Percentiles rank a stretch among this genome's conserved stretches.
Conservation (phyloP, 2,797 vertebrate genomes). For the Gobio occitaniae region DNA sequence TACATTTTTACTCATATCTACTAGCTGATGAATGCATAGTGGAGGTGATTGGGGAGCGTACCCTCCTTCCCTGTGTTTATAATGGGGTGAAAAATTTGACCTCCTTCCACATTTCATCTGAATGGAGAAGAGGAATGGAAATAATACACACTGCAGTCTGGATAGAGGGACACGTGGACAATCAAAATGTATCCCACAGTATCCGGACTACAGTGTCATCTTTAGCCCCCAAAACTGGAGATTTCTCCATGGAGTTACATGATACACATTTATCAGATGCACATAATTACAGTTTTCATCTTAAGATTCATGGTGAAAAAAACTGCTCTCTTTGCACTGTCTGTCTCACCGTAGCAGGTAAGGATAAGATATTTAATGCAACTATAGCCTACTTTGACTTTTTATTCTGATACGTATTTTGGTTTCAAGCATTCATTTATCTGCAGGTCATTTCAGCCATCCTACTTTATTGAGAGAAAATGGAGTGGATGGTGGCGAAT, state of each 20-base stretch:
- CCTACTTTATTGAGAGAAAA: conserved; percentile 61
- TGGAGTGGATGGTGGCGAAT: conserved; percentile 6
- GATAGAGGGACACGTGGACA: conserved; percentile 41
- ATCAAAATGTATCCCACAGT: conserved; percentile 38
- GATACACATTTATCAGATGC: conserved; percentile 49
- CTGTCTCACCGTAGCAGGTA: conserved; percentile 74
- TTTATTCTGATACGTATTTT: not conserved
- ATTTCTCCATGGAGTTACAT: conserved; percentile 71
- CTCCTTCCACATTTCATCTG: conserved; percentile 63
- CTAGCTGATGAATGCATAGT: conserved; percentile 67
- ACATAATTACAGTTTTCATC: conserved; percentile 62
- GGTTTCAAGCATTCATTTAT: not conserved
- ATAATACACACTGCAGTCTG: conserved; percentile 67
- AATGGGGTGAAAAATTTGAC: conserved; percentile 13
- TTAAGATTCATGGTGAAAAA: conserved; percentile 53
- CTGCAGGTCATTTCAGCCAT: conserved; percentile 70
- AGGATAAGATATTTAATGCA: conserved; percentile 43
- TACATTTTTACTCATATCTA: not conserved
- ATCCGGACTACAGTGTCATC: conserved; percentile 52
- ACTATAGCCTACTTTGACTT: not conserved
- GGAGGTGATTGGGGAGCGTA: conserved; percentile 60
- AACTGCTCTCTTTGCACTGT: conserved; percentile 61
- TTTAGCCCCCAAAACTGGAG: conserved; percentile 57
- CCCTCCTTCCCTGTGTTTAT: conserved; percentile 68
- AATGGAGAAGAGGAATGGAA: conserved; percentile 68